Conservation (phyloP, 2,113 vertebrate species). For the Chaetorhynchus papuensis region DNA sequence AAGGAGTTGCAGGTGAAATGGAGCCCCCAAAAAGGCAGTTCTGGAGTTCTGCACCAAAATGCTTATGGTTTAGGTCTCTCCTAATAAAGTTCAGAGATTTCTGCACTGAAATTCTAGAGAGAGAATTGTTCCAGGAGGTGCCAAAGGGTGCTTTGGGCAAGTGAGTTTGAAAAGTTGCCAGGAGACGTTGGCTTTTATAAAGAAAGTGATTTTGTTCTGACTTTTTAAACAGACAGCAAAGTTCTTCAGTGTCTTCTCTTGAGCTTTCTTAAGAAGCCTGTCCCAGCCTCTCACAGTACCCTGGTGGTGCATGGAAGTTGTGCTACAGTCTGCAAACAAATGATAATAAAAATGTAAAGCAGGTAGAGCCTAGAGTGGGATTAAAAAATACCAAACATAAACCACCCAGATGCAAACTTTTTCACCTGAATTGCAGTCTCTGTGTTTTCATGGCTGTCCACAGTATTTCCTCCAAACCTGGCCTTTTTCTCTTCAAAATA, state of each 20-base stretch:
- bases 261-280: not conserved
- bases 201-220: not conserved
- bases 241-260: not conserved
- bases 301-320: not conserved
- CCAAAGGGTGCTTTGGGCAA: not conserved
- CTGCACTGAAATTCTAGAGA: not conserved
- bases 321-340: not conserved
- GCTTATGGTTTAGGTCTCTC: not conserved
- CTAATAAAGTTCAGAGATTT: not conserved
- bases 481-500: not conserved
- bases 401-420: not conserved
- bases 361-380: not conserved
- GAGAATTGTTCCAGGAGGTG: not conserved
- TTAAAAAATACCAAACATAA: not conserved
- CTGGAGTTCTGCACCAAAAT: not conserved
- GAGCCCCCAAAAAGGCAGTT: not conserved
- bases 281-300: not conserved
- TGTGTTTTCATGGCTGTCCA: not conserved
- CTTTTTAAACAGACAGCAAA: not conserved
- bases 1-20: not conserved
- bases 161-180: not conserved
- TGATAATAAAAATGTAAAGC: not conserved
- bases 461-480: not conserved
- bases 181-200: not conserved
- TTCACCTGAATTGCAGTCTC: not conserved